Evolutionary conservation across 2,888 invertebrate genomes (phyloP), one percentile per base, ranked within the genome.

Genomic region (Acleris emargana): DNA sequence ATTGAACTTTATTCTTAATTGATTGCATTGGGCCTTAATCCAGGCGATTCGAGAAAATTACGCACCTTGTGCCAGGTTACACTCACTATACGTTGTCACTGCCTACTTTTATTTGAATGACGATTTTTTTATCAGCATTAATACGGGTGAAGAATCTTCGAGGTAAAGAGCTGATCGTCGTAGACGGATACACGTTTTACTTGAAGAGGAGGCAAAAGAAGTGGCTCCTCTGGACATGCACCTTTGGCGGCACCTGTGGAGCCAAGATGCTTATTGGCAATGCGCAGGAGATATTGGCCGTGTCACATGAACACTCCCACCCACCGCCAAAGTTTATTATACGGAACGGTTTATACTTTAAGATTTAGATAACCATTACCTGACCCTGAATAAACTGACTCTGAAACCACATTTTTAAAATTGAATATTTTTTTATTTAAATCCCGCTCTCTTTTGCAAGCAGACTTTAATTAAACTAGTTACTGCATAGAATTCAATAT

Each of bases 101-200:
- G 4, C 11, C 4, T 13, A 4, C 28, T 49, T 58, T 11, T 49
- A 11, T 60, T 47, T 13, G 13, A 57, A 11, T 25, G 58, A 18
- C 45, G 20, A 7, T 38, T 58, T 25, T 52, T 52, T 53, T 38
- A 1, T 7, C 7, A 13, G 9, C 20, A 54, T 13, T 54, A 20
- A 13, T 54, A 16, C 42, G 54, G 54, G 54, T 32, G 16, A 42
- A 54, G 22, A 54, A 54, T 16, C 13, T 5, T 53, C 17, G 51
- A 47, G 13, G 50, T 62, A 20, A 25, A 16, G 20, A 6, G 22
- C 45, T 68, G 20, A 64, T 68, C 22, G 62, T 71, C 17, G n/a
- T 70, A 2, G 62, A 67, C 58, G 72, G 69, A 0, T 69, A 62
- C 49, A 69, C 70, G 2, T 72, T 66, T 50, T 69, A 69, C 52